Percentiles rank a stretch among this genome's conserved stretches.
phyloP scores from a whole-genome alignment of 2,113 vertebrate genomes.

The Heterotilapia buettikoferi region DNA sequence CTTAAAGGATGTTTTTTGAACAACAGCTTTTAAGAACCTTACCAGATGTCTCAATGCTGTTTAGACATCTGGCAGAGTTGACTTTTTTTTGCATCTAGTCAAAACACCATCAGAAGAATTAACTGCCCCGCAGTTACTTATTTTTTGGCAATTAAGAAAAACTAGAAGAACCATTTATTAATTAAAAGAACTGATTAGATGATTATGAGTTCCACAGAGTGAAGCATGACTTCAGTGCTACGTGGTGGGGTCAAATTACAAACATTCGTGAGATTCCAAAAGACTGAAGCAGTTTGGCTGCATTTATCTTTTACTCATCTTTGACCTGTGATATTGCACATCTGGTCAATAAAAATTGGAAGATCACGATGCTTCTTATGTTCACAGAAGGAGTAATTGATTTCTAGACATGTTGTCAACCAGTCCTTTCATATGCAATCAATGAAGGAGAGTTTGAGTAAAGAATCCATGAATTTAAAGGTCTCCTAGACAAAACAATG shows the following conservation, averaged over 20 bases:
- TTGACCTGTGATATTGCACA: not conserved
- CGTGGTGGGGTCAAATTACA: not conserved
- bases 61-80: not conserved
- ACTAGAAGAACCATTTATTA: not conserved
- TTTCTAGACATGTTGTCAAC: not conserved
- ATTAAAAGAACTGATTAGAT: not conserved
- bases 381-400: not conserved
- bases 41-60: not conserved
- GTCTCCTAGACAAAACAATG: not conserved
- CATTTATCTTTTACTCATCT: not conserved
- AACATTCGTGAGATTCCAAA: not conserved
- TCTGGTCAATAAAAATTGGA: not conserved
- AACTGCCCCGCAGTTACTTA: not conserved
- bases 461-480: not conserved
- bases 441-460: not conserved
- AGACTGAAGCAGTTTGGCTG: not conserved
- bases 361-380: accelerated
- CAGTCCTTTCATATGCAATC: not conserved
- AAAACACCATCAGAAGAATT: not conserved
- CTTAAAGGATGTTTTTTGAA: not conserved
- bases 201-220: not conserved
- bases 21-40: not conserved
- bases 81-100: not conserved
- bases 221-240: not conserved
- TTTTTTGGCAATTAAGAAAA: not conserved